phyloP scores from a whole-genome alignment of 1,140 invertebrate genomes.

The Homarus americanus region DNA sequence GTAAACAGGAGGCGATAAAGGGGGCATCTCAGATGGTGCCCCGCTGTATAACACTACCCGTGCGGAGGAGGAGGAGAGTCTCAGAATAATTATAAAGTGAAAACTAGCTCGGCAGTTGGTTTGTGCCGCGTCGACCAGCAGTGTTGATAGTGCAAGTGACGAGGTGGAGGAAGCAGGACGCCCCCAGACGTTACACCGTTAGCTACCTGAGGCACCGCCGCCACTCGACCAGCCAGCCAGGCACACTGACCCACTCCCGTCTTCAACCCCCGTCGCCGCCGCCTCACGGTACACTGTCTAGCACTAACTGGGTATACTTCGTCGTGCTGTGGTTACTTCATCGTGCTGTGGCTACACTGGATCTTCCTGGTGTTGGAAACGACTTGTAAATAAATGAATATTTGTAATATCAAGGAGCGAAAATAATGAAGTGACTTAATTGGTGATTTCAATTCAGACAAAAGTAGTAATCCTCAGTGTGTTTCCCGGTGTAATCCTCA shows the following conservation, averaged over 20 bases:
- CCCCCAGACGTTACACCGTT: background rate
- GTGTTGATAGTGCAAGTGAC: background rate
- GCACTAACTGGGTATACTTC: background rate
- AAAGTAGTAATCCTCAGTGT: background rate
- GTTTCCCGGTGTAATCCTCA: no score
- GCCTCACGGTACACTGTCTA: background rate
- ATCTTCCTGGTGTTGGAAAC: background rate
- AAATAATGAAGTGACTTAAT: no score
- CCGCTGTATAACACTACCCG: background rate
- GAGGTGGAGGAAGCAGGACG: no score
- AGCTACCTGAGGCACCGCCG: background rate
- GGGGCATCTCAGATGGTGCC: background rate
- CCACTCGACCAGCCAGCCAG: no score
- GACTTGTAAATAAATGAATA: no score
- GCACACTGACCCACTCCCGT: conserved; percentile 40
- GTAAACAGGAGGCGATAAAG: background rate
- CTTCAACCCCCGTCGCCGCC: background rate
- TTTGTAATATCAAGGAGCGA: no score
- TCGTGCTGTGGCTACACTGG: background rate
- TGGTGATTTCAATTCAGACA: background rate
- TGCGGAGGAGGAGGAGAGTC: background rate
- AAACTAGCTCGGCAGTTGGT: background rate
- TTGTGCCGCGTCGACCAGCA: background rate
- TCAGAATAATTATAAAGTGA: background rate
- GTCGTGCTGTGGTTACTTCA: background rate